These are phyloP conservation scores for Philhelius pedissequus DNA, from an alignment of 2,888 invertebrate species.

Conservation along the genomic window DNA sequence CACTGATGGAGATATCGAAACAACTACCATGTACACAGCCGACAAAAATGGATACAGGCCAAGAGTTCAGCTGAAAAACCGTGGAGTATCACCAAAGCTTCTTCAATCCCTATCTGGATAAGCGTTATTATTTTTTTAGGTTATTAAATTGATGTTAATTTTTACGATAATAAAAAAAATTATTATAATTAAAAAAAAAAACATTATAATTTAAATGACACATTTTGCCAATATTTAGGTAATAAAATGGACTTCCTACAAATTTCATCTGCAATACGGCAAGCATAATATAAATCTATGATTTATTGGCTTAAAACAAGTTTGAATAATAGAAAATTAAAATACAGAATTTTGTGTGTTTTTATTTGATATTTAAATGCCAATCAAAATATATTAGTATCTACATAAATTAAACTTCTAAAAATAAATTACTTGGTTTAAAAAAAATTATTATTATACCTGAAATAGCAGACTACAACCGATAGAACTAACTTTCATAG, in stretches of 20 bases:
- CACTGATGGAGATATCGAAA: constrained; percentile 75
- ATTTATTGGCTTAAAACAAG: neutral
- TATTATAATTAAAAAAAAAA: neutral
- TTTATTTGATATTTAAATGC: neutral
- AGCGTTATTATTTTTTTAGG: neutral
- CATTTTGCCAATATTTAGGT: neutral
- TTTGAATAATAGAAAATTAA: neutral
- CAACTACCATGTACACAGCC: constrained; percentile 77
- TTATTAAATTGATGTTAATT: constrained; percentile 16
- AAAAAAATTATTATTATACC: neutral
- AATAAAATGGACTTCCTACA: neutral
- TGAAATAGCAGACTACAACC: neutral
- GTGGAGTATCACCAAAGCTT: constrained; percentile 71
- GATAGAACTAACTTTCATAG: neutral
- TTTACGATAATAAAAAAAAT: neutral
- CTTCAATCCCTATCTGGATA: constrained; percentile 67
- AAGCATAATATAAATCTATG: neutral
- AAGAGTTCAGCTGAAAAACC: constrained; percentile 74
- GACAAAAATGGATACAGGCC: constrained; percentile 78
- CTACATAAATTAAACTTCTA: neutral
- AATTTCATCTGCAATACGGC: too few relatives aligned
- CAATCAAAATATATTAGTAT: neutral
- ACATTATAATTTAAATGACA: neutral
- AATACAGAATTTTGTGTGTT: neutral
- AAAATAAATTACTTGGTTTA: neutral